Evolutionary conservation across 2,888 invertebrate species (phyloP), one percentile per base, ranked within the genome.

Genomic region (Proisotoma minuta): DNA sequence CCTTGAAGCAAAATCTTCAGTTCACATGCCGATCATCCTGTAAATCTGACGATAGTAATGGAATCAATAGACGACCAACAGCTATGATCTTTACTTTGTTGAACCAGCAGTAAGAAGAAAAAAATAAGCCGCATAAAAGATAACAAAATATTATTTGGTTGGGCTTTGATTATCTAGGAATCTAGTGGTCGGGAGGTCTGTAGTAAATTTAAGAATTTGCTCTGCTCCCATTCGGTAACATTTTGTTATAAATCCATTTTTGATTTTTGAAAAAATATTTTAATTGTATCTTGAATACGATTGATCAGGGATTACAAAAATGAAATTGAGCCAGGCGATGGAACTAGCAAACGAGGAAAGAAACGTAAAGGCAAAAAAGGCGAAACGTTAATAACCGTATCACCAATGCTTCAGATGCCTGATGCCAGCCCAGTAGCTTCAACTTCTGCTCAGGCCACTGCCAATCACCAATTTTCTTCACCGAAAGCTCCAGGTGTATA

Each of bases 21-120:
- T 56, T 56, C 23, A 26, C 43, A 20, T 56, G 56, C 20, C 15
- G 29, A 26, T 24, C 43, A 3, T 56, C 56, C 2, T 56, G 56
- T 20, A 22, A 20, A 43, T 43, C 43, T n/a, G 18, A 20, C 18
- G 29, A 52, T 4, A 20, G n/a, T 3, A 39, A 4, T 10, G 56
- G 56, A 2, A 56, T 56, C 8, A 56, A 56, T 47, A 23, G 56
- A 3, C 43, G 56, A 15, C 2, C 43, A 4, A 56, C 23, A 3
- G 43, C 56, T 3, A 12, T 56, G 2, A 26, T 56, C 2, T 56
- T 56, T 23, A 56, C 56, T 5, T n/a, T 56, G 26, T 10, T 56
- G 2, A 18, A 56, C 27, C 4, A 43, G 10, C 29, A 15, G 56
- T 56, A 43, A 54, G 39, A 50, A 28, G 29, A 28, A 22, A 18